Percentiles rank a stretch among this genome's conserved stretches.
Conservation (phyloP, 2,113 vertebrate genomes). For the Emydura subglobosa region DNA sequence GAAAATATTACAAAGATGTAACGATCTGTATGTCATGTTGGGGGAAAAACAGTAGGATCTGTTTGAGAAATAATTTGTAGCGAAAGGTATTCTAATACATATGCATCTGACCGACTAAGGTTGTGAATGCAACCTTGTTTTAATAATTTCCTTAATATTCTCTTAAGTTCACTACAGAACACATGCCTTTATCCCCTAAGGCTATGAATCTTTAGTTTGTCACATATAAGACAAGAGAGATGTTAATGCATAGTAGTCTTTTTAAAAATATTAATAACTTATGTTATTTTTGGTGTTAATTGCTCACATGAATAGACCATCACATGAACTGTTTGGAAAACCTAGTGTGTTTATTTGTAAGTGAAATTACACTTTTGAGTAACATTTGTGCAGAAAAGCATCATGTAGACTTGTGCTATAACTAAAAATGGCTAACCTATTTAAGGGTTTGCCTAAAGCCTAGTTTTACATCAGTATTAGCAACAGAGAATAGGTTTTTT, state of each 20-base stretch:
- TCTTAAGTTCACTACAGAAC: neutral
- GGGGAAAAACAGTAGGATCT: neutral
- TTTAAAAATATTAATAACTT: neutral
- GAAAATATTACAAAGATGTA: neutral
- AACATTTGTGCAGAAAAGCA: neutral
- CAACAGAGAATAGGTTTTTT: neutral
- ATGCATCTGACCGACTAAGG: neutral
- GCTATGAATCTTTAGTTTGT: neutral
- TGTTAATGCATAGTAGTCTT: neutral
- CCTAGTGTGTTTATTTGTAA: neutral
- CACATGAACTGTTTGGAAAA: neutral
- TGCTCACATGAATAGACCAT: neutral
- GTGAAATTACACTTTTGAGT: neutral
- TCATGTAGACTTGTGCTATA: neutral
- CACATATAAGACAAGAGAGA: neutral
- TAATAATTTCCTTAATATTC: neutral
- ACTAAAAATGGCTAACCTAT: neutral
- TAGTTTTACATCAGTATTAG: neutral
- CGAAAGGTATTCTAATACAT: neutral
- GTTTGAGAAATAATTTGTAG: neutral
- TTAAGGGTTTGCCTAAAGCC: neutral
- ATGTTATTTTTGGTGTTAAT: neutral
- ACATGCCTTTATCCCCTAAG: neutral
- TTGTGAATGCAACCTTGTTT: neutral
- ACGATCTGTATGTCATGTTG: neutral